Evolutionary conservation across 1,140 invertebrate genomes (phyloP), one percentile per base, ranked within the genome.

Genomic region (Limonius californicus): DNA sequence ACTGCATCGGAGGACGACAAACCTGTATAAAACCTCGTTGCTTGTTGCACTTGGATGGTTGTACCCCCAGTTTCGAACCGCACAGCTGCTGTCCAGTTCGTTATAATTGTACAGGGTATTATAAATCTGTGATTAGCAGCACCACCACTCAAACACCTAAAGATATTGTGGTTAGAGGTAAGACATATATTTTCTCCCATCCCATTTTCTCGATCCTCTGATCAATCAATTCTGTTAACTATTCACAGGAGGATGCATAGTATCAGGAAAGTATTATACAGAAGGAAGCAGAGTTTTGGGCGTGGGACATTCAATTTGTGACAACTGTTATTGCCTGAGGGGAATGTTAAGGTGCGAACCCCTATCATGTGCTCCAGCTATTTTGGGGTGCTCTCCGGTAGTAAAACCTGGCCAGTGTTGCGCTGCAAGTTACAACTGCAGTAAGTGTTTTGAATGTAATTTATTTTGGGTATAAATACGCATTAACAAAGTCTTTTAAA

Each of bases 21-120:
- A 86, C 84, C 66, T 95, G 92, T 74, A 86, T 94, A 19, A 82
- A 85, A 64, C 92, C 92, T 0, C 85, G 87, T 70, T 95, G 92
- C 76, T 78, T 92, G 61, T 79, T 92, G n/a, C 83, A 88, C 0
- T 80, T 92, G 7, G 82, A 85, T 3, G 91, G 89, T 18, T 95
- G 92, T 72, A 82, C 77, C 15, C 80, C 85, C 0, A 76, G 79
- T 0, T 91, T 89, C 69, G 79, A 85, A 0, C 80, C 85, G 12
- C 86, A 88, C 55, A 86, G 88, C 3, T 95, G 92, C 74, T 94
- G 92, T 71, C 92, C 92, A 0, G 84, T 89, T 45, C 83, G 87
- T 35, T 94, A 95, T 76, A 86, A 92, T 70, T 95, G 92, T 77
- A 82, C 69, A 73, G 76, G 15, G 57, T 73, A 58, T 70, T 42